Evolutionary conservation across 2,113 vertebrate species (phyloP).

Genomic region (Cololabis saira): DNA sequence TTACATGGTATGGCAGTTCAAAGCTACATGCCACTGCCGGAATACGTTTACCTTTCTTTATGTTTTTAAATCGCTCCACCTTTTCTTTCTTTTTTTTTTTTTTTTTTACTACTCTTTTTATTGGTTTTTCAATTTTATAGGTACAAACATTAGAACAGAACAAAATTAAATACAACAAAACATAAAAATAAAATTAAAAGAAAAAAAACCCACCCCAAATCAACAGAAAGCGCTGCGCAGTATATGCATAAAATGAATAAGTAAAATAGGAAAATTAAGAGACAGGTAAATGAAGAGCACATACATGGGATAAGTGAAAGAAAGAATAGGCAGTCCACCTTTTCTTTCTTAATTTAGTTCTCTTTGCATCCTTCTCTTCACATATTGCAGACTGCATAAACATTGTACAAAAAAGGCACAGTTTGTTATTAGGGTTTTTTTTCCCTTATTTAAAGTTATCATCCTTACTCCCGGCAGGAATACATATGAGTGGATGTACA

Average conservation of each 20-base stretch:
- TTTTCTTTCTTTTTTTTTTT: constrained; percentile 13
- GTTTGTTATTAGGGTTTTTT: no score
- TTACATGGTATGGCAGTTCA: not conserved
- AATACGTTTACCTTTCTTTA: constrained; percentile 1
- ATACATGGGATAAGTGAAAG: no score
- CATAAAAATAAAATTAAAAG: no score
- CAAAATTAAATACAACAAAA: no score
- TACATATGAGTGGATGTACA: constrained; percentile 71
- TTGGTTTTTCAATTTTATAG: no score
- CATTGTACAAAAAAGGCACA: constrained; percentile 14
- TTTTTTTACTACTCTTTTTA: no score
- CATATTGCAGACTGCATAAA: constrained; percentile 33
- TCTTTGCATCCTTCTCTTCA: constrained; percentile 33
- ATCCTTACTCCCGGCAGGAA: constrained; percentile 45
- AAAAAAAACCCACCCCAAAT: no score
- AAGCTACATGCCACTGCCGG: not conserved
- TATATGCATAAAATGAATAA: no score
- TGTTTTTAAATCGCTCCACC: constrained; percentile 14
- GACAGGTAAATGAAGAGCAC: no score
- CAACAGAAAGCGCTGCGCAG: no score
- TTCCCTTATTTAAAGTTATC: constrained; percentile 8
- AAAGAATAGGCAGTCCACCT: constrained; percentile 32
- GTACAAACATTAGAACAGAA: no score
- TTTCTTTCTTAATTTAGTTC: constrained; percentile 35
- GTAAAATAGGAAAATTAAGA: no score